Conservation (phyloP, 2,797 vertebrate species). For the Myotis daubentonii region DNA sequence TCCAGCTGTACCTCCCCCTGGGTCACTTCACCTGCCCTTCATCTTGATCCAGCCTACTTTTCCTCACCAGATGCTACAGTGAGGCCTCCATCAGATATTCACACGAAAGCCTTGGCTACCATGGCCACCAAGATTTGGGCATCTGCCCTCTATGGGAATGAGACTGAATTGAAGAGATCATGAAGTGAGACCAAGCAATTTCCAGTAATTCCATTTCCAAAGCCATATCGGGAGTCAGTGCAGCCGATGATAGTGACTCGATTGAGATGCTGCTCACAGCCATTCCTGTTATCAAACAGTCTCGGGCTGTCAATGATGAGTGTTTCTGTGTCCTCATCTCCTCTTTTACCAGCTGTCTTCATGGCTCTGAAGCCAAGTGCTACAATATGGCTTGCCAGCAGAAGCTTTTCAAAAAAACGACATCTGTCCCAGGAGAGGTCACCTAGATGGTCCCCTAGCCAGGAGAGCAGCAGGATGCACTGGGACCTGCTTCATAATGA, state of each 20-base stretch:
- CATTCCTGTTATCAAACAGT: constrained; percentile 96
- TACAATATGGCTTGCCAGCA: constrained; percentile 86
- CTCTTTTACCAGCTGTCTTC: constrained; percentile 95
- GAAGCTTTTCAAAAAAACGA: constrained; percentile 88
- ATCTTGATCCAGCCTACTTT: constrained; percentile 93
- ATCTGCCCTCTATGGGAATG: constrained; percentile 82
- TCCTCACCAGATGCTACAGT: constrained; percentile 84
- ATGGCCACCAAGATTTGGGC: constrained; percentile 87
- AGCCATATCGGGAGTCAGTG: constrained; percentile 93
- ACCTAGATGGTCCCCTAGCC: constrained; percentile 83
- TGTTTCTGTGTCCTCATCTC: constrained; percentile 94
- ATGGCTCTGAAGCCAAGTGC: constrained; percentile 90
- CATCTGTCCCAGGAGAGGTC: constrained; percentile 89
- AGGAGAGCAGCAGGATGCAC: constrained; percentile 90
- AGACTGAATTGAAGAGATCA: constrained; percentile 93
- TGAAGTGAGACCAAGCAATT: constrained; percentile 94
- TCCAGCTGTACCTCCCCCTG: constrained; percentile 82
- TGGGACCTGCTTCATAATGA: constrained; percentile 88
- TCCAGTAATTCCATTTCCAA: constrained; percentile 96
- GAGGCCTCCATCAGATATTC: constrained; percentile 85
- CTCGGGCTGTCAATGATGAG: constrained; percentile 91
- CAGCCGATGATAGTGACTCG: constrained; percentile 91
- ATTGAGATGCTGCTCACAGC: constrained; percentile 96
- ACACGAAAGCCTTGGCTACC: constrained; percentile 85
- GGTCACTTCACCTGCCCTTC: constrained; percentile 87